These are phyloP conservation scores for Polypterus bichir DNA, from an alignment of 2,113 vertebrate species.

Conservation along the genomic window DNA sequence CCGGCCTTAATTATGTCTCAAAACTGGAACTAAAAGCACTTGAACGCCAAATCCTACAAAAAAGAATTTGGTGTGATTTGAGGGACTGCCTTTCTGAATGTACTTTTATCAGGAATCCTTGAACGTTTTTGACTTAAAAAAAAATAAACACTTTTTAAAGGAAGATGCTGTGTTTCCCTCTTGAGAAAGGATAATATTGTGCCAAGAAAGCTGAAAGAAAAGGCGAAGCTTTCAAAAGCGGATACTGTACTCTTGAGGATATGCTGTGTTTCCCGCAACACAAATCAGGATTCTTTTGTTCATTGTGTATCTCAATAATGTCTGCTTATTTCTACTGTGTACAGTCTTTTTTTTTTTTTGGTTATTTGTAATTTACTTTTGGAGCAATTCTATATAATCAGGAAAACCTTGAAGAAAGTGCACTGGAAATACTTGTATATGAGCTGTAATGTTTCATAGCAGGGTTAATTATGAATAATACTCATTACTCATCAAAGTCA, in stretches of 20 bases:
- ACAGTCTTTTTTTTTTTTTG: too few relatives aligned
- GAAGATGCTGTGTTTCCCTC: conserved; percentile 48
- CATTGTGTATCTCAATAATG: too few relatives aligned
- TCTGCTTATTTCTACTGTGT: too few relatives aligned
- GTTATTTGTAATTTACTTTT: too few relatives aligned
- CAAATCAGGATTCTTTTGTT: background rate
- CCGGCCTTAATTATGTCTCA: conserved; percentile 63
- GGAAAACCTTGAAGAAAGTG: conserved; percentile 18
- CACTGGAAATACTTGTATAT: conserved; percentile 30
- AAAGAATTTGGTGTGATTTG: conserved; percentile 28
- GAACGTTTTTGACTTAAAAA: conserved; percentile 10
- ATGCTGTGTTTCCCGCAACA: conserved; percentile 5
- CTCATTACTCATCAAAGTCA: too few relatives aligned
- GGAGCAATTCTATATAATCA: too few relatives aligned
- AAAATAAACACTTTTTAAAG: conserved; percentile 25
- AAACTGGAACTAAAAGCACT: conserved; percentile 44
- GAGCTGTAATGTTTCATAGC: conserved; percentile 33
- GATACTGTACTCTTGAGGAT: conserved; percentile 22
- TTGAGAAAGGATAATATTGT: conserved; percentile 37
- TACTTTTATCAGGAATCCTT: conserved; percentile 45
- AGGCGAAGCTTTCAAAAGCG: conserved; percentile 27
- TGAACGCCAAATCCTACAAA: conserved; percentile 33
- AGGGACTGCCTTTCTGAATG: conserved; percentile 55
- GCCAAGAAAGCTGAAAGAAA: conserved; percentile 38
- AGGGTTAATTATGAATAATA: too few relatives aligned